A percentile compares a stretch with the other conserved stretches of the same genome.
phyloP scores from a whole-genome alignment of 2,113 vertebrate species.

The Cichladusa arquata region DNA sequence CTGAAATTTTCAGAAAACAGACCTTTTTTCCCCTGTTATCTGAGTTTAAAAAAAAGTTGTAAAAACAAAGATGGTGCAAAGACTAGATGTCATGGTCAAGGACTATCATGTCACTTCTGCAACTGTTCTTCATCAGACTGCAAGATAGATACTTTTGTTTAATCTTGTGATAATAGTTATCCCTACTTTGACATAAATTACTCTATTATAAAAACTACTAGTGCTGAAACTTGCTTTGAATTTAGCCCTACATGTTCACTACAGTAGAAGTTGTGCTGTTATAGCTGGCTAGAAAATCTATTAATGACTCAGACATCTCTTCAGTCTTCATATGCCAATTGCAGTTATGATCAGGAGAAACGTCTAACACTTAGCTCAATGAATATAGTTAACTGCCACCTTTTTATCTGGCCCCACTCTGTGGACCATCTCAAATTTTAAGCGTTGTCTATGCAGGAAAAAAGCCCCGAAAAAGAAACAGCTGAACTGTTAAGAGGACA shows the following conservation, averaged over 20 bases:
- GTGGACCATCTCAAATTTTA: background rate
- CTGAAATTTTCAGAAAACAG: background rate
- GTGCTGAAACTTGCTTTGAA: background rate
- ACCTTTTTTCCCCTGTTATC: background rate
- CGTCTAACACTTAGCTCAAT: background rate
- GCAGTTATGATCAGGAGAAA: background rate
- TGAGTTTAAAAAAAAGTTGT: background rate
- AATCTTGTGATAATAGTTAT: background rate
- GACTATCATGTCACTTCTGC: background rate
- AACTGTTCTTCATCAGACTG: background rate
- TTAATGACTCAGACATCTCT: background rate
- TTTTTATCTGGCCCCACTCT: background rate
- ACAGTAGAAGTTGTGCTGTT: background rate
- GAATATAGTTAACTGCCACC: background rate
- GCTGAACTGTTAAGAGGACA: background rate
- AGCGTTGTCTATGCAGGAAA: background rate
- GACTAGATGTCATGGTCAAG: background rate
- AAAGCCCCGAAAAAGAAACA: background rate
- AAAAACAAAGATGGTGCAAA: background rate
- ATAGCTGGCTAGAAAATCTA: background rate
- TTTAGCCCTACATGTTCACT: background rate
- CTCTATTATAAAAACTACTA: background rate
- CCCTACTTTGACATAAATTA: background rate
- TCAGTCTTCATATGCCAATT: background rate
- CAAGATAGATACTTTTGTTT: background rate